Evolutionary conservation across 2,113 vertebrate genomes (phyloP).

Genomic region (Rhodinocichla rosea): DNA sequence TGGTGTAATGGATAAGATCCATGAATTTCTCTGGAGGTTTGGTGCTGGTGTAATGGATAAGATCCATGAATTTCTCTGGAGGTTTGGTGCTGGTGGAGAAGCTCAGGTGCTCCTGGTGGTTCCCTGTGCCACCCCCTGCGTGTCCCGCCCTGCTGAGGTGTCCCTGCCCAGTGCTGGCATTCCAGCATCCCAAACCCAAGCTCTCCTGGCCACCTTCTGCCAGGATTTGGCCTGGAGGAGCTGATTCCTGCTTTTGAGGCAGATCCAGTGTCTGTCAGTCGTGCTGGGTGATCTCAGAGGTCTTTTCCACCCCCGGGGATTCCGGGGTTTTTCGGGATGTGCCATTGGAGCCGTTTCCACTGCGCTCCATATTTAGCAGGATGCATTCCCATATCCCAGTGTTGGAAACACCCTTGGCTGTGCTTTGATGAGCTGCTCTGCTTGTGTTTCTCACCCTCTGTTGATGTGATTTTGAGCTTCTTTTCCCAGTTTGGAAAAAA

Average conservation of each 20-base stretch:
- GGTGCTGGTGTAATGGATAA: fast-evolving
- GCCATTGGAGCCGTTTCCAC: background rate
- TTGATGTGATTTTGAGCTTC: background rate
- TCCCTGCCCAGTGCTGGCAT: background rate
- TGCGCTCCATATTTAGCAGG: background rate
- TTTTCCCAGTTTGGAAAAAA: background rate
- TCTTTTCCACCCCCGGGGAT: fast-evolving
- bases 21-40: background rate
- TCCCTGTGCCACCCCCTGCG: fast-evolving
- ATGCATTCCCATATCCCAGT: background rate
- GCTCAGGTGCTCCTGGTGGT: background rate
- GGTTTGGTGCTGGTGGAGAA: background rate
- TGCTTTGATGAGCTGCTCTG: background rate
- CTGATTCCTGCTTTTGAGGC: background rate
- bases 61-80: background rate
- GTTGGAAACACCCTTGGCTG: background rate
- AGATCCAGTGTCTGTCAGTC: background rate
- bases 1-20: background rate
- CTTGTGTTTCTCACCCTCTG: background rate
- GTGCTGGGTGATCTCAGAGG: background rate
- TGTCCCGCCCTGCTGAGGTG: fast-evolving
- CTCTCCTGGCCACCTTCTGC: background rate
- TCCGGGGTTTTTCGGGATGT: fast-evolving
- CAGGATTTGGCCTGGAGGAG: background rate
- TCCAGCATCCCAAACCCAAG: background rate